Evolutionary conservation across 2,797 vertebrate species (phyloP).

Genomic region (Phoebastria nigripes): DNA sequence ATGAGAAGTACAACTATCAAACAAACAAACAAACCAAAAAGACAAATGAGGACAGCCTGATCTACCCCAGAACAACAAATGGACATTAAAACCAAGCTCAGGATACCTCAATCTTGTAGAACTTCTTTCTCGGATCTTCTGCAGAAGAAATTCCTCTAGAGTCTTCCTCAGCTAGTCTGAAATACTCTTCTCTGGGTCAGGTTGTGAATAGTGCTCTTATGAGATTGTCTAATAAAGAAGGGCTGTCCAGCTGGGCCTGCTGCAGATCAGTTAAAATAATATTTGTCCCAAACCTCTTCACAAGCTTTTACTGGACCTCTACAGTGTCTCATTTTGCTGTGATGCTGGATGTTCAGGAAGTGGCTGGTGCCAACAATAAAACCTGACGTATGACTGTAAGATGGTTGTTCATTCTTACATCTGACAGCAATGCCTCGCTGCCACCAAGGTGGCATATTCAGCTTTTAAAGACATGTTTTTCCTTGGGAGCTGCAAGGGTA

Average conservation of each 20-base stretch:
- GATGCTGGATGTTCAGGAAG: not conserved
- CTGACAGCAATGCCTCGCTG: not conserved
- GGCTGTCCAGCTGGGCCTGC: not conserved
- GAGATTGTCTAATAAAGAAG: not conserved
- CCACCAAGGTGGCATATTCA: not conserved
- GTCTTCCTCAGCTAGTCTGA: not conserved
- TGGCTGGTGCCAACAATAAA: not conserved
- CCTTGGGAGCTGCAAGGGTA: not conserved
- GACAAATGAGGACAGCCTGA: not conserved
- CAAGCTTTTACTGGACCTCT: not conserved
- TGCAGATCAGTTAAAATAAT: not conserved
- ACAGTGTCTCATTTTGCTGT: not conserved
- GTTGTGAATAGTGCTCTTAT: not conserved
- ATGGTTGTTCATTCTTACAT: not conserved
- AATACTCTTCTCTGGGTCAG: not conserved
- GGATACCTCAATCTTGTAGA: not conserved
- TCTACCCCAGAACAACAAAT: not conserved
- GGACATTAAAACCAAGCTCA: not conserved
- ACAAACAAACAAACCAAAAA: not conserved
- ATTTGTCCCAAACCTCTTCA: not conserved
- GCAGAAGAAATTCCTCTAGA: not conserved
- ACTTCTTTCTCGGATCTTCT: not conserved
- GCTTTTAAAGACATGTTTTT: not conserved
- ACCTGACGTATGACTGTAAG: not conserved
- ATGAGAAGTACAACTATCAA: not conserved